Evolutionary conservation across 2,113 vertebrate genomes (phyloP), one percentile per base, ranked within the genome.

Genomic region (Excalfactoria chinensis): DNA sequence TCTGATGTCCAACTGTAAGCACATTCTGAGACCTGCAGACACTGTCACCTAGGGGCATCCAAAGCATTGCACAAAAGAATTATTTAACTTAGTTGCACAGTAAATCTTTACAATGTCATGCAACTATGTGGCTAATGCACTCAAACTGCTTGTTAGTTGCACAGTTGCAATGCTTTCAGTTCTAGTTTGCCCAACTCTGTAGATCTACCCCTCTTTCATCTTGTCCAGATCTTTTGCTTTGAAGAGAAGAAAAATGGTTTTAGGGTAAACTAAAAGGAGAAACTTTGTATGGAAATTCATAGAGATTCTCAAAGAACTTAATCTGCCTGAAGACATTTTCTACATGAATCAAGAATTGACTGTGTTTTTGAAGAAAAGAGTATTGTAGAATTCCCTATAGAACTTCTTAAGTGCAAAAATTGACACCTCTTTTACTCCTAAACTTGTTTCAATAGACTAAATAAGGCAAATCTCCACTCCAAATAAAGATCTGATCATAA

Each of bases 1-100:
- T 62, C 78, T 49, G 60, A 83, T 94, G 73, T 46, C 83, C 75
- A 91, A 22, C 75, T 46, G 37, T 70, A 88, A 92, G 66, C 81
- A 70, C 56, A 79, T 89, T 81, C 48, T 76, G 68, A 83, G 63
- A 60, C 64, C 41, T 49, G 72, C 64, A 94, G 78, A 91, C 55
- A 37, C 32, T 51, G 48, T 46, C 20, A 37, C 80, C 22, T 49
- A 49, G 48, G 48, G 48, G 48, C 48, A 49, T 23, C 22, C 48
- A 49, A 49, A 49, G 48, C 48, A 49, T 6, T 49, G 48, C 48
- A 49, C 48, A 49, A 22, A 46, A 21, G 86, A 71, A 44, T 44
- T 44, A n/a, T 55, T 82, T 55, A 13, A 17, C 48, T 78, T 53
- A 10, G 22, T 58, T 93, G 58, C 58, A 62, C 3, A 69, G 62